Conservation (phyloP, 1,140 invertebrate genomes). For the Anoplolepis gracilipes region DNA sequence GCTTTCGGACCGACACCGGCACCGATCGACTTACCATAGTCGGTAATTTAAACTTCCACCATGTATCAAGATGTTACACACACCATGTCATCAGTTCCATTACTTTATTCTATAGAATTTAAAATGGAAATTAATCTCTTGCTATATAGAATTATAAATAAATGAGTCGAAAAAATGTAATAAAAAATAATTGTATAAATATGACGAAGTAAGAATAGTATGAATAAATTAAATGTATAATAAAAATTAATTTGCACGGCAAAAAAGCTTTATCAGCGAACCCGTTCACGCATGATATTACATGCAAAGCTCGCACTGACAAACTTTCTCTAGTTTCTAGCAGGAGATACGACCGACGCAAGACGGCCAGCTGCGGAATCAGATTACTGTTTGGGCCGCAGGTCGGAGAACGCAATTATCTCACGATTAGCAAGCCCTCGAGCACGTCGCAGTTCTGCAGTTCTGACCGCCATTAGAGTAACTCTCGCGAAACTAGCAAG, state of each 20-base stretch:
- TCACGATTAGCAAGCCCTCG: constrained; percentile 64
- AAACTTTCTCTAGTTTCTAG: background rate
- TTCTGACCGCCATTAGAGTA: constrained; percentile 68
- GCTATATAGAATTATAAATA: background rate
- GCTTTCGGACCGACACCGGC: constrained; percentile 3
- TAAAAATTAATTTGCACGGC: background rate
- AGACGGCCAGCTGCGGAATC: constrained; percentile 56
- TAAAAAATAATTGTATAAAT: background rate
- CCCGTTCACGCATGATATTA: background rate
- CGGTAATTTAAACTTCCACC: constrained; percentile 62
- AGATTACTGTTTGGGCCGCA: constrained; percentile 65
- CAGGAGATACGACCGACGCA: constrained; percentile 46
- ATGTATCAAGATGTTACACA: background rate
- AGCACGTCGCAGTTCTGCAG: constrained; percentile 43
- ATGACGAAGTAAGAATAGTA: too few species aligned
- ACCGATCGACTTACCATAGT: constrained; percentile 68
- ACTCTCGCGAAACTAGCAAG: constrained; percentile 54
- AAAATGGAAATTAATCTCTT: background rate
- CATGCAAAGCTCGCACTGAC: constrained; percentile 9
- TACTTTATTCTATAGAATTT: background rate
- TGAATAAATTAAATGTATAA: background rate
- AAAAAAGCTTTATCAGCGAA: background rate
- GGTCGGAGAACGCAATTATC: constrained; percentile 69
- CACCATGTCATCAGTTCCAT: background rate
- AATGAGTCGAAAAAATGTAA: background rate